Percentiles rank a stretch among this genome's conserved stretches.
Evolutionary conservation across 2,113 vertebrate genomes (phyloP).

Genomic region (Xerus inauris): DNA sequence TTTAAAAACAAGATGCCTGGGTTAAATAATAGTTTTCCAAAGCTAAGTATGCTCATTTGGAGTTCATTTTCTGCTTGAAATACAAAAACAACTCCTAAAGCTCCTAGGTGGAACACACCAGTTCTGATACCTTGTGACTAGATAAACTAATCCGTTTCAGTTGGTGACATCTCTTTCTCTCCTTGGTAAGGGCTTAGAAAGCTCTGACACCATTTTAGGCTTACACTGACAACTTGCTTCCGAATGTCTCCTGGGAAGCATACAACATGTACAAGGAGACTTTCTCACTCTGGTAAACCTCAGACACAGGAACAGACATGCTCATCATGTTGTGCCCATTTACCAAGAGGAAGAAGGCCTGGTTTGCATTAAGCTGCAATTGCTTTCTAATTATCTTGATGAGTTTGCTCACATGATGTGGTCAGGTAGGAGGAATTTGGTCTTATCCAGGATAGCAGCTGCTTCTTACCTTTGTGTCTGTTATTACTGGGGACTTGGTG

Average conservation of each 20-base stretch:
- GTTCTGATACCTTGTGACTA: constrained; percentile 18
- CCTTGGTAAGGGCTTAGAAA: constrained; percentile 74
- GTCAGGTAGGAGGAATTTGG: constrained; percentile 94
- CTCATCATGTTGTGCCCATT: constrained; percentile 99
- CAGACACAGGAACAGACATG: constrained; percentile 94
- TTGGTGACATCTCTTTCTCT: constrained; percentile 78
- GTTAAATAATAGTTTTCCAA: constrained; percentile 81
- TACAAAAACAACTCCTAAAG: constrained; percentile 54
- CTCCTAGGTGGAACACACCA: constrained; percentile 39
- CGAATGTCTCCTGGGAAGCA: constrained; percentile 99
- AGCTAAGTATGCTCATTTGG: constrained; percentile 76
- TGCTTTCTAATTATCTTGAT: constrained; percentile 99
- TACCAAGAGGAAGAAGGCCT: constrained; percentile 99
- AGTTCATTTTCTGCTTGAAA: constrained; percentile 64
- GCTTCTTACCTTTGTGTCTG: too few species aligned
- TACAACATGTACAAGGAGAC: constrained; percentile 99
- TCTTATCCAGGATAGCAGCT: too few species aligned
- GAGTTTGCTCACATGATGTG: constrained; percentile 98
- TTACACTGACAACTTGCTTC: constrained; percentile 76
- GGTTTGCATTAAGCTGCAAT: constrained; percentile 97
- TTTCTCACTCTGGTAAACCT: constrained; percentile 96
- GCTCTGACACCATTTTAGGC: constrained; percentile 57
- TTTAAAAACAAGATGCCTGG: constrained; percentile 77
- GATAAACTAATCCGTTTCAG: constrained; percentile 12
- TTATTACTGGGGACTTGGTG: too few species aligned